These are phyloP conservation scores for Periplaneta americana DNA, from an alignment of 1,140 invertebrate species.

Conservation along the genomic window DNA sequence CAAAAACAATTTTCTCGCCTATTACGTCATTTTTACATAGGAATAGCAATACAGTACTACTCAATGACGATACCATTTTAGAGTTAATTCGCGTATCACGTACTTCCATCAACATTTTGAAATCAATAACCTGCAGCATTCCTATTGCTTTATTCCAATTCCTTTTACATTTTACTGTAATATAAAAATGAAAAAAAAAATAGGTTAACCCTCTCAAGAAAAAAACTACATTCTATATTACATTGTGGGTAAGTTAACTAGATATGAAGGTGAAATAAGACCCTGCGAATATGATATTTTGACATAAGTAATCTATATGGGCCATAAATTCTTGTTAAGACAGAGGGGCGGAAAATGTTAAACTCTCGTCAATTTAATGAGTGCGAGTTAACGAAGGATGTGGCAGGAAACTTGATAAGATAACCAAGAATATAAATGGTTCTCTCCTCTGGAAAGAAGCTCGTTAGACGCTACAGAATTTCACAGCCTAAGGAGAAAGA, in stretches of 20 bases:
- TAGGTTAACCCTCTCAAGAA: too few species aligned
- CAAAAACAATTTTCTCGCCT: too few species aligned
- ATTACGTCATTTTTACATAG: too few species aligned
- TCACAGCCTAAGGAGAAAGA: not conserved
- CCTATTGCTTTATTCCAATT: too few species aligned
- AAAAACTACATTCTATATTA: not conserved
- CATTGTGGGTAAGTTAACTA: not conserved
- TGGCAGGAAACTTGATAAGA: slow-evolving; percentile 7
- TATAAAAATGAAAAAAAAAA: too few species aligned
- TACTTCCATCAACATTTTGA: too few species aligned
- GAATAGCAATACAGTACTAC: too few species aligned
- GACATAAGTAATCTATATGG: slow-evolving; percentile 6
- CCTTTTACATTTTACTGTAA: too few species aligned
- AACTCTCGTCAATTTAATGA: slow-evolving; percentile 5
- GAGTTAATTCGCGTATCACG: too few species aligned
- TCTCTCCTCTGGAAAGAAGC: not conserved
- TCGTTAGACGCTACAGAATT: not conserved
- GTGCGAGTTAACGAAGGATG: slow-evolving; percentile 7
- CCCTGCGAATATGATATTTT: not conserved
- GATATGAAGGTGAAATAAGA: not conserved
- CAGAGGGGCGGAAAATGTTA: not conserved
- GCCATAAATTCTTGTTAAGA: slow-evolving; percentile 8
- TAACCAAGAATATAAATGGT: slow-evolving; percentile 2
- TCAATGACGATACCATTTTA: too few species aligned
- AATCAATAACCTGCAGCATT: too few species aligned